Base-by-base conservation (phyloP, 2,888 invertebrate species). In the Dendrolimus houi region DNA sequence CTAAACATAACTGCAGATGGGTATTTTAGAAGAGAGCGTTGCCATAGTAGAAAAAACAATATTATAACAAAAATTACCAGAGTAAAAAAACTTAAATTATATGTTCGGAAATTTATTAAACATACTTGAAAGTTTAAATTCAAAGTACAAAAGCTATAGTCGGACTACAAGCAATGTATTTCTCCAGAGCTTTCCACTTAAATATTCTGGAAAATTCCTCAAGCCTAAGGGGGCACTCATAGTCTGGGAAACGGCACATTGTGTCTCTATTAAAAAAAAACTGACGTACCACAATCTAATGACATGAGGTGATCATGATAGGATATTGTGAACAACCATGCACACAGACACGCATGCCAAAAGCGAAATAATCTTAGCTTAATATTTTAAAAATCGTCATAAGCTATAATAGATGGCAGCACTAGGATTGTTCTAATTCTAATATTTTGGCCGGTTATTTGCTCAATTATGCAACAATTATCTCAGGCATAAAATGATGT, bases 321-420 rank as follows among this genome's bases (percentile, higher is more conserved):
- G 8, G 52, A 40, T 40, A 52, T 55, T 56, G 60, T 58, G 62
- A 69, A 75, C 73, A 67, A 71, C 71, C 66, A 62, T 68, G 59
- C 52, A 52, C n/a, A 52, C 70, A 68, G 70, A 69, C 68, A 70
- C 66, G 12, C 47, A 47, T 47, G 47, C 47, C 12, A 12, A 12
- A 9, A 47, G 47, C 47, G 47, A 47, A 29, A 29, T 29, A 29
- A 29, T 29, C 29, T 29, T 29, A 29, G 6, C 29, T 29, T 3
- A 29, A 29, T 6, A 29, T 29, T 29, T 29, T 6, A 29, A 29
- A 29, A 29, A 29, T 29, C 3, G 29, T 29, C 6, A 29, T 29
- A 29, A 29, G 29, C 29, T 6, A 6, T 29, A 29, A 29, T 29
- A 29, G 29, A 29, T 3, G 29, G 29, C 29, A 29, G 29, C 29